Percentiles rank a stretch among this genome's conserved stretches.
These are phyloP conservation scores for Mercenaria mercenaria DNA, from an alignment of 1,140 invertebrate species.

Conservation along the genomic window DNA sequence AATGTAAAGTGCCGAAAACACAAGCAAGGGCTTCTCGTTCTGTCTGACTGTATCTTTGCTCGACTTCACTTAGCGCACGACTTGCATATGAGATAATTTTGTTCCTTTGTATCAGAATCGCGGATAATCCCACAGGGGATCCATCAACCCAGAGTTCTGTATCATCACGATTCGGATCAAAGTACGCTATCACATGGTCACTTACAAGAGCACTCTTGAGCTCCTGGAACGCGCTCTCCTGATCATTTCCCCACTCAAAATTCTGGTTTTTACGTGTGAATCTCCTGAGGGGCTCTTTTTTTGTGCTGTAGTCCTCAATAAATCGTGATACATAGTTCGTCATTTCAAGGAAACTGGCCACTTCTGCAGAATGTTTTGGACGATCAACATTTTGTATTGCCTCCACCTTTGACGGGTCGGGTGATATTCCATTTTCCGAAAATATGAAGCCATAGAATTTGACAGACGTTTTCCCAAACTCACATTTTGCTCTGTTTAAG, in stretches of 20 bases:
- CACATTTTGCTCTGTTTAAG: conserved; percentile 66
- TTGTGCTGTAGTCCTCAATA: conserved; percentile 58
- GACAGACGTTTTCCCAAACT: conserved; percentile 20
- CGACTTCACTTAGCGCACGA: conserved; percentile 64
- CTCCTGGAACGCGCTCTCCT: conserved; percentile 45
- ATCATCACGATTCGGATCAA: conserved; percentile 58
- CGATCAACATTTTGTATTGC: conserved; percentile 69
- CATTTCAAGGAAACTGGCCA: conserved; percentile 66
- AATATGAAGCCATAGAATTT: conserved; percentile 57
- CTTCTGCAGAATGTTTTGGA: conserved; percentile 54
- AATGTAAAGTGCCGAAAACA: conserved; percentile 84
- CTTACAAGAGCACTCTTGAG: conserved; percentile 38
- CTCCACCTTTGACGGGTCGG: conserved; percentile 76
- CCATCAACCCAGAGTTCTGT: conserved; percentile 71
- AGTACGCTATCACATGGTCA: conserved; percentile 68
- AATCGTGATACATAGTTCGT: conserved; percentile 63
- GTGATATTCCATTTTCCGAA: conserved; percentile 10
- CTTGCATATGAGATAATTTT: conserved; percentile 66
- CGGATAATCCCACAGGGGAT: conserved; percentile 37
- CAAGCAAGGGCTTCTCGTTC: conserved; percentile 86
- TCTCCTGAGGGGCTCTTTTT: conserved; percentile 57
- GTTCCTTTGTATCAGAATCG: conserved; percentile 57
- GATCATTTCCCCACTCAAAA: conserved; percentile 48
- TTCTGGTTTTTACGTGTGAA: background rate
- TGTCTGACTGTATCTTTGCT: conserved; percentile 83